Conservation (phyloP, 2,797 vertebrate genomes). For the Natrix natrix region DNA sequence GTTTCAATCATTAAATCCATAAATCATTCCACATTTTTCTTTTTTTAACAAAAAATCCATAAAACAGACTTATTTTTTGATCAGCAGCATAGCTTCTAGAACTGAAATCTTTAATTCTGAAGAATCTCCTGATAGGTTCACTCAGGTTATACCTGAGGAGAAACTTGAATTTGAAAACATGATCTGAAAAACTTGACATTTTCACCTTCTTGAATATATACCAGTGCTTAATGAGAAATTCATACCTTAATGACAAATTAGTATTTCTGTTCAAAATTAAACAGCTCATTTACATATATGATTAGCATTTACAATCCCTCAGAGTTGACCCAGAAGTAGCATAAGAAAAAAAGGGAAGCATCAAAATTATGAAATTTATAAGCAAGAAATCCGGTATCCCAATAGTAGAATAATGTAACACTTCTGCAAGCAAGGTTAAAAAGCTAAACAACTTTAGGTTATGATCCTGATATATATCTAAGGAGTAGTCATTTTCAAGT, state of each 20-base stretch:
- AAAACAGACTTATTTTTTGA: not conserved
- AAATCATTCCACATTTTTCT: not conserved
- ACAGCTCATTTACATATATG: not conserved
- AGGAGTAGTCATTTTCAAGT: not conserved
- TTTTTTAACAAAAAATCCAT: not conserved
- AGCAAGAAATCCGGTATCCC: not conserved
- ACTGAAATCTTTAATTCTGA: constrained; percentile 11
- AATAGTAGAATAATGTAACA: not conserved
- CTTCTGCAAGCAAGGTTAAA: not conserved
- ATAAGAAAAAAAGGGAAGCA: not conserved
- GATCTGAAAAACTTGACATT: not conserved
- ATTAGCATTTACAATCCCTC: not conserved
- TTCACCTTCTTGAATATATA: not conserved
- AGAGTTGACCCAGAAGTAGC: not conserved
- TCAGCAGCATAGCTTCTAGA: not conserved
- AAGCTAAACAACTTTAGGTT: not conserved
- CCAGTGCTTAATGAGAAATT: not conserved
- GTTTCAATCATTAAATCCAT: not conserved
- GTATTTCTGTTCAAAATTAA: not conserved
- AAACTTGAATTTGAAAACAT: constrained; percentile 1
- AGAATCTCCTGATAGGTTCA: not conserved
- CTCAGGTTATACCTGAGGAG: not conserved
- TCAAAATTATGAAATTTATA: not conserved
- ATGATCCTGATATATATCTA: not conserved
- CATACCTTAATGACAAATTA: not conserved